Evolutionary conservation across 2,888 invertebrate genomes (phyloP), one percentile per base, ranked within the genome.

Genomic region (Apotomis capreana): DNA sequence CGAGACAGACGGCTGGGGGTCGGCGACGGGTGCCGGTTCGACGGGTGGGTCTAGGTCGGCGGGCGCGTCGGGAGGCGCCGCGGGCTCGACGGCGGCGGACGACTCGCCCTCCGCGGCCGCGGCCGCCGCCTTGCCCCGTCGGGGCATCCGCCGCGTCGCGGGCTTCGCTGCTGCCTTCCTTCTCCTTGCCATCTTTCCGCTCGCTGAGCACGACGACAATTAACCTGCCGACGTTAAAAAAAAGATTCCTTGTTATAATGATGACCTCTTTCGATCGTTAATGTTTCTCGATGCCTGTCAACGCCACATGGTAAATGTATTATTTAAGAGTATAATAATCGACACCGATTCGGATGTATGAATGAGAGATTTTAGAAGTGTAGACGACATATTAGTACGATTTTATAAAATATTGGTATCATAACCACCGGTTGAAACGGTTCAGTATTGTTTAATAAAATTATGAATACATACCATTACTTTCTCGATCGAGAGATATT

Each of bases 221-320:
- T 81, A 84, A 89, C 84, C 89, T 90, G 83, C 62, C 84, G 87
- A 80, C 69, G 70, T 70, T 5, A 26, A 76, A 76, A 79, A 79
- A 67, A 57, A 71, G 70, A 15, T 36, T 15, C 12, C 9, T 52
- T 59, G 68, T 71, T 70, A 72, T 3, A 75, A 79, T 79, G 81
- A 80, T 90, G 90, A 90, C 89, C 91, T 89, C 88, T 85, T 91
- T 89, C 81, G 81, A 84, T 83, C 80, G 78, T 83, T 82, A 68
- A 62, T 84, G 80, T 84, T 84, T 81, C 80, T 83, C 74, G 13
- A 73, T 79, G 79, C 76, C 80, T 87, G 87, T 87, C 85, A 89
- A 85, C 84, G 87, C 87, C 88, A 88, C 87, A 87, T 88, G 88
- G 83, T 82, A 77, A 77, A 68, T 73, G 67, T 44, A 62, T 58